Base-by-base conservation (phyloP, 2,797 vertebrate species). In the Labroides dimidiatus region DNA sequence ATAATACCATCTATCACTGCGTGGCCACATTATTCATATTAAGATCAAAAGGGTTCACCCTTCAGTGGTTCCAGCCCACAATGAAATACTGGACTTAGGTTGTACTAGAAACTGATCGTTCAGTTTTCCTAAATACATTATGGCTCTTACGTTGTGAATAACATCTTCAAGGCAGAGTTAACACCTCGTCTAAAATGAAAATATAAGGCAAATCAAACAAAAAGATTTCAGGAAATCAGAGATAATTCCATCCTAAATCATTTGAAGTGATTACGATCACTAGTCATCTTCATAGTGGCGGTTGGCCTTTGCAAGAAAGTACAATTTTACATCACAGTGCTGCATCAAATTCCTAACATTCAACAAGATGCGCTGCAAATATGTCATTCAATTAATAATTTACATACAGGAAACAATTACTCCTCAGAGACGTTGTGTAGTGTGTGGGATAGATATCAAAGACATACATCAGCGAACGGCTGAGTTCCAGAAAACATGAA, bases 61-160 rank as follows among this genome's bases (percentile, higher is more conserved):
- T 62, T 86, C 60, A 87, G 90, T 92, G 90, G 89, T 93, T 85
- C 92, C 91, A 92, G 91, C 87, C 90, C 91, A 90, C 91, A 91
- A 52, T 91, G 75, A 93, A 92, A 93, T 85, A 86, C 85, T 89
- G 89, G 87, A 91, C 87, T 86, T 78, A 55, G 80, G 68, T 76
- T 72, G 67, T 72, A 84, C 65, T 75, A 81, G 51, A 87, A 84
- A 85, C 78, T 50, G 55, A 60, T 86, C 81, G 79, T 72, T 78
- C 78, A 82, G 48, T 64, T 78, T 42, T 63, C 69, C 64, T 62
- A 73, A 87, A 73, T 55, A 87, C 66, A 86, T 87, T 62, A 73
- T 81, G 80, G 77, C 75, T 83, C 72, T 82, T 74, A 52, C 23
- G 77, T 72, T 37, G 37, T 66, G 52, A 81, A 80, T 70, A 70